Base-by-base conservation (phyloP, 1,140 invertebrate genomes). In the Drosophila pachea region DNA sequence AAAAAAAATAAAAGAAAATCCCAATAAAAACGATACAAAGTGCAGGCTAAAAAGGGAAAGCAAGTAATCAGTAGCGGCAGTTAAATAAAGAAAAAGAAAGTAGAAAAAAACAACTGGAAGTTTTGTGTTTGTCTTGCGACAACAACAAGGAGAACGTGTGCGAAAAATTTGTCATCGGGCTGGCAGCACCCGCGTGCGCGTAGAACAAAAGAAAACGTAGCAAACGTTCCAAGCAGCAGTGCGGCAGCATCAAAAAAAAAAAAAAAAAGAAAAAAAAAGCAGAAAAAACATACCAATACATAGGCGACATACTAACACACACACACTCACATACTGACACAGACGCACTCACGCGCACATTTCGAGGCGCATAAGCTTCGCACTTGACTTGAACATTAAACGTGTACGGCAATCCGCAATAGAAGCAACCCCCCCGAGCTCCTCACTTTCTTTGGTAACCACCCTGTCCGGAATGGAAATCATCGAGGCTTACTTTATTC, bases 361-460 rank as follows among this genome's bases (percentile, higher is more conserved):
- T 63, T 62, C 56, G 69, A 72, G 73, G 73, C 74, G 74, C 71
- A 76, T 74, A 77, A 77, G 74, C 74, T 74, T 74, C 74, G 78
- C 75, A 83, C 79, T 83, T 78, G 79, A 83, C 79, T 77, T 83
- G 68, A 84, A 84, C 78, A 78, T 82, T 83, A 77, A 82, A 82
- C 74, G 79, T 76, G 63, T 71, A 67, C 53, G 63, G 47, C 11
- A 31, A 12, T 7, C 31, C 31, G 29, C 48, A 8, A 6, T 4
- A 16, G 12, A 12, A 35, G 7, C 35, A 31, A n/a, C n/a, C 7
- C 38, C 50, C 6, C 52, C 7, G 48, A 12, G 7, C 33, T n/a
- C 9, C 42, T 29, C 3, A n/a, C 42, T 45, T 4, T 53, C 0
- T 9, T 32, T 7, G 22, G 1, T 22, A 22, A 22, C 22, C 22